Base-by-base conservation (phyloP, 2,888 invertebrate species). In the Agriopis marginaria region DNA sequence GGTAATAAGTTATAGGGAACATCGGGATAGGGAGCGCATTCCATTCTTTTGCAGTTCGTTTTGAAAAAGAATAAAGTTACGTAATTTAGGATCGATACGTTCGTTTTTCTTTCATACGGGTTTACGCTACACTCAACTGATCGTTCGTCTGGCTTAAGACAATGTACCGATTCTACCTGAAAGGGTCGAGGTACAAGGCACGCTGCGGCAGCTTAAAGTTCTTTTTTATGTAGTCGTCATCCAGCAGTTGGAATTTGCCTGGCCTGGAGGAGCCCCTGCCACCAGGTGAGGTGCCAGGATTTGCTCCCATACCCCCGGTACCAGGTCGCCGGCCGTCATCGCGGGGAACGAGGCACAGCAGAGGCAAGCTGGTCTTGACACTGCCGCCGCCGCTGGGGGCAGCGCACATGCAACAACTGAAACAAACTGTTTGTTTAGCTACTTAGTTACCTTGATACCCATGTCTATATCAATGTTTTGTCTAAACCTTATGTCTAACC, bases 321-420 rank as follows among this genome's bases (percentile, higher is more conserved):
- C 54, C 63, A 0, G 72, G 53, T 55, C 64, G 39, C 3, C 58
- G 54, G 5, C 75, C 76, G 0, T 76, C 86, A 10, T 86, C 88
- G 17, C 89, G 87, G 0, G 93, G 93, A 64, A 93, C 92, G 66
- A 93, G 80, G 76, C 93, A 93, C 71, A 93, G 87, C 49, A 93
- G 82, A 0, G 92, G 93, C 73, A 91, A 77, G 68, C 76, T 79
- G 7, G 84, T 56, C 14, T 82, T 81, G 10, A 74, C 79, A 32
- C 75, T 71, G 64, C 67, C 64, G 45, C 67, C 64, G 45, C 61
- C 53, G 23, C 66, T 66, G 23, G 77, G 73, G 32, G 80, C 81
- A 56, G 81, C 47, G 75, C 91, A 90, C 23, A 83, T 70, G 77
- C 92, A 92, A 80, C 91, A 91, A 79, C 90, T 91, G 77, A 0